Conservation (phyloP, 2,888 invertebrate genomes). For the Amphipoea lucens region DNA sequence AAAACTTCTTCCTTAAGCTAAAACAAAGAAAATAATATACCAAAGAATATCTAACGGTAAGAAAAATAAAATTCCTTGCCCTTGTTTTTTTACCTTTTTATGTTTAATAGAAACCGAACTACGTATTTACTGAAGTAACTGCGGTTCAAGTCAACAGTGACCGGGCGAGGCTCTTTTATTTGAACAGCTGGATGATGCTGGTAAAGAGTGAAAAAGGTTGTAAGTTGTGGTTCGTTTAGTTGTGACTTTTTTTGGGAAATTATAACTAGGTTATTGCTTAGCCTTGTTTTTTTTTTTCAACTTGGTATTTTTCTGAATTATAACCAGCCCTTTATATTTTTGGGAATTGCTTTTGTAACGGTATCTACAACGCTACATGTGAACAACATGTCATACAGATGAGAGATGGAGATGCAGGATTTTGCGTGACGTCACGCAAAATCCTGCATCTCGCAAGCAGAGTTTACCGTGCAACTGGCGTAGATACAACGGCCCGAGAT, state of each 20-base stretch:
- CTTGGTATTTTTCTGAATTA: not conserved
- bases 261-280: not conserved
- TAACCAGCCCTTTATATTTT: not conserved
- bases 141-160: constrained; percentile 65
- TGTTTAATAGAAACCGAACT: constrained; percentile 59
- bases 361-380: no score
- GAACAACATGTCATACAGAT: no score
- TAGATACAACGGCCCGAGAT: no score
- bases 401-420: no score
- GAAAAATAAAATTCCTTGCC: constrained; percentile 45
- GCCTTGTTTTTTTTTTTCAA: not conserved
- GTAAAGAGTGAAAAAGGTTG: constrained; percentile 55
- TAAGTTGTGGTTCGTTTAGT: constrained; percentile 29
- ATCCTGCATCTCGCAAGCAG: no score
- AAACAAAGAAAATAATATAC: constrained; percentile 44
- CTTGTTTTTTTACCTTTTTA: constrained; percentile 51
- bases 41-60: constrained; percentile 29
- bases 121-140: constrained; percentile 67
- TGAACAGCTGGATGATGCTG: constrained; percentile 70
- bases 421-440: no score
- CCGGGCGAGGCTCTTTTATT: constrained; percentile 66
- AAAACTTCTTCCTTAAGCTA: constrained; percentile 2
- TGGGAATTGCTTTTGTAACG: no score
- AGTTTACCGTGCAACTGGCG: no score
- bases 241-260: constrained; percentile 18